These are phyloP conservation scores for Philotrypesis tridentata DNA, from an alignment of 1,140 invertebrate genomes.

Conservation along the genomic window DNA sequence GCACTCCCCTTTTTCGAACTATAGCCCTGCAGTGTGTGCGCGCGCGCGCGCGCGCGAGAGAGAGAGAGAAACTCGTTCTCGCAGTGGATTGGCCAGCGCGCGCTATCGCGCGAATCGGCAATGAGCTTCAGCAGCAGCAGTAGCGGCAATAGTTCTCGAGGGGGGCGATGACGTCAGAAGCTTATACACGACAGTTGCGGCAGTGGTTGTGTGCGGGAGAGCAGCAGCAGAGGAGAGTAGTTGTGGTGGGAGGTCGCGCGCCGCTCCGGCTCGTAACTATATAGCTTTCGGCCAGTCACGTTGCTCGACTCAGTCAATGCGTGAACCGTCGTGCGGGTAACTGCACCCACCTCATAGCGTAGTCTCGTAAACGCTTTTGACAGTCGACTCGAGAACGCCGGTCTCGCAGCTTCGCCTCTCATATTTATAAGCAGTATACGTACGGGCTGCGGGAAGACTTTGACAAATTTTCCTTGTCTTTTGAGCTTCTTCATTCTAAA, in stretches of 20 bases:
- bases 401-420: too few relatives aligned
- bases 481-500: not conserved
- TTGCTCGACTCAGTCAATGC: slow-evolving; percentile 46
- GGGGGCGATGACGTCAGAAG: slow-evolving; percentile 35
- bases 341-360: too few relatives aligned
- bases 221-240: not conserved
- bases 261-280: slow-evolving; percentile 38
- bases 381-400: not conserved
- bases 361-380: not conserved
- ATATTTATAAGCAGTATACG: too few relatives aligned
- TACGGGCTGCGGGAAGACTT: not conserved
- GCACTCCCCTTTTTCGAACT: not conserved
- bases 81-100: slow-evolving; percentile 10
- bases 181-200: slow-evolving; percentile 32
- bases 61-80: not conserved
- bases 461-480: not conserved
- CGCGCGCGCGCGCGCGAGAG: too few relatives aligned
- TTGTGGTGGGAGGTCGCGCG: slow-evolving; percentile 21
- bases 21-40: not conserved
- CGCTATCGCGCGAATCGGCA: slow-evolving; percentile 32
- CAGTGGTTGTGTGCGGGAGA: slow-evolving; percentile 3
- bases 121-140: not conserved
- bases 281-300: slow-evolving; percentile 50
- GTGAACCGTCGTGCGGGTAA: slow-evolving; percentile 12
- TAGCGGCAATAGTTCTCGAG: too few relatives aligned